These are phyloP conservation scores for Phocoena phocoena DNA, from an alignment of 2,113 vertebrate genomes.

Conservation along the genomic window DNA sequence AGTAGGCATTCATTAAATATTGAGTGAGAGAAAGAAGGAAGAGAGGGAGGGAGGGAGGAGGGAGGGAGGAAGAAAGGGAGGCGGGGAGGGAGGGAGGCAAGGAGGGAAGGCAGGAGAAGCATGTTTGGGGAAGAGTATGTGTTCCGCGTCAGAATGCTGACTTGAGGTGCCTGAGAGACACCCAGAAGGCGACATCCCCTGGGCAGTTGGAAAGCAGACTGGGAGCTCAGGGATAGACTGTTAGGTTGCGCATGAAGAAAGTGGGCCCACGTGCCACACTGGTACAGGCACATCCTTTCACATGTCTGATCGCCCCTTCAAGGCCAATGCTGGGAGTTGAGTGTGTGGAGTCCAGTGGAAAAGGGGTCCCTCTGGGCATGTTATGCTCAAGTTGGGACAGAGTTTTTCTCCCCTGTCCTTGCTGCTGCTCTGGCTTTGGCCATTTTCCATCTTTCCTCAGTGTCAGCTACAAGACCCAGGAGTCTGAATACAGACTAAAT, in stretches of 20 bases:
- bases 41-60: background rate
- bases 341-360: background rate
- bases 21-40: background rate
- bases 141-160: background rate
- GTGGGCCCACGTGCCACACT: accelerated
- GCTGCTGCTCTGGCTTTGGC: background rate
- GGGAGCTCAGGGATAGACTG: background rate
- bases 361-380: background rate
- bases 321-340: background rate
- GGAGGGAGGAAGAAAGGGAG: background rate
- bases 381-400: background rate
- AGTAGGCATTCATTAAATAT: background rate
- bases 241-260: background rate
- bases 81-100: background rate
- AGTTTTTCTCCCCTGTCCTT: background rate
- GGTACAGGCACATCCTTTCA: background rate
- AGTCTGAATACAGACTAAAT: background rate
- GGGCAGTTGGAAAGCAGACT: background rate
- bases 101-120: background rate
- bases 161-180: background rate
- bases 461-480: background rate
- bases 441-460: background rate
- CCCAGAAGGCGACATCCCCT: background rate
- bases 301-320: background rate
- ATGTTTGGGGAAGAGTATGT: background rate